These are phyloP conservation scores for Nemopilema nomurai DNA, from an alignment of 30 jellyfish, hydroid and myxozoan species.

Conservation along the genomic window DNA sequence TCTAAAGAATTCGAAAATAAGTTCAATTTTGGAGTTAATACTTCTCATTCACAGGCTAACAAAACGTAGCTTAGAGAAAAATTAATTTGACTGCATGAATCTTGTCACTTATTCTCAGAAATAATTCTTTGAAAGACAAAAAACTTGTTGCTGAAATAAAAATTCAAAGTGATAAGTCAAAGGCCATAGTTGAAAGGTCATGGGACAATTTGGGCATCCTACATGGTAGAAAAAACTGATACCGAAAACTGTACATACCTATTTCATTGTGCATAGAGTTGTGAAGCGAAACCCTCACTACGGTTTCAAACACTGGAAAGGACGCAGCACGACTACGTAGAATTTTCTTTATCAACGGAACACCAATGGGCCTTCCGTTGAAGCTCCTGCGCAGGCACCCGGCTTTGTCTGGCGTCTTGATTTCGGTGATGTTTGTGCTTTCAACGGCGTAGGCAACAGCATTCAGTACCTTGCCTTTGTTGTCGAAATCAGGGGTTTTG, in stretches of 20 bases:
- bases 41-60: too few species aligned
- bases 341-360: conserved; percentile 32
- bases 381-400: conserved; percentile 85
- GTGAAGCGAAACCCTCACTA: conserved; percentile 62
- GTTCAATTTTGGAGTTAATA: too few species aligned
- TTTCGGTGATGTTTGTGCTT: neutral
- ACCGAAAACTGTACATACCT: conserved; percentile 51
- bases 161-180: too few species aligned
- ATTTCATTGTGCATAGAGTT: conserved; percentile 70
- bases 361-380: conserved; percentile 75
- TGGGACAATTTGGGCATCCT: too few species aligned
- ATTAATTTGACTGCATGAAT: too few species aligned
- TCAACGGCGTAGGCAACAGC: conserved; percentile 19
- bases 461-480: conserved; percentile 20
- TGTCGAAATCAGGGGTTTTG: conserved; percentile 53
- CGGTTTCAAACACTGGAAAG: conserved; percentile 52
- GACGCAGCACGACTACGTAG: conserved; percentile 26
- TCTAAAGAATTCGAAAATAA: too few species aligned
- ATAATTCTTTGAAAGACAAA: too few species aligned
- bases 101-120: too few species aligned
- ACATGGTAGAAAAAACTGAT: neutral
- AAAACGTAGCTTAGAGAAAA: too few species aligned
- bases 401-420: neutral
- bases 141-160: too few species aligned
- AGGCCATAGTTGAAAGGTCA: too few species aligned